phyloP scores from a whole-genome alignment of 2,797 vertebrate genomes.

The Chromobotia macracanthus region DNA sequence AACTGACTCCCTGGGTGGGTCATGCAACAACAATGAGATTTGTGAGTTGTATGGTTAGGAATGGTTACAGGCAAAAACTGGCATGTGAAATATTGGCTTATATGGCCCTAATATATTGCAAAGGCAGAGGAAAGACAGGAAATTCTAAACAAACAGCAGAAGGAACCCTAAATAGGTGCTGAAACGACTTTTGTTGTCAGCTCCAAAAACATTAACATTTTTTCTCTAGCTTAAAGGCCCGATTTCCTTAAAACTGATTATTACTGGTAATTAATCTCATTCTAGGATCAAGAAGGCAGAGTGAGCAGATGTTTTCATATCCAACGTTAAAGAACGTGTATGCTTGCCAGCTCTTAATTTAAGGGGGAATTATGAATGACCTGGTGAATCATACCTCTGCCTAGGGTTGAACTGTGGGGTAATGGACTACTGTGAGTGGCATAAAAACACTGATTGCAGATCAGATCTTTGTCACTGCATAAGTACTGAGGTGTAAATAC shows the following conservation, averaged over 20 bases:
- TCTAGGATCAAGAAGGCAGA: constrained; percentile 36
- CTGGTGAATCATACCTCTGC: constrained; percentile 42
- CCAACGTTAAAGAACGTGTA: constrained; percentile 28
- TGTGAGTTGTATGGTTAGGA: too few species aligned
- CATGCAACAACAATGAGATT: too few species aligned
- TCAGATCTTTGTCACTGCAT: constrained; percentile 1
- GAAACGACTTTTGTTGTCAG: background rate
- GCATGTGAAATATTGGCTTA: constrained; percentile 54
- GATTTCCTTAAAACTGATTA: constrained; percentile 16
- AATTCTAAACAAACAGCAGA: constrained; percentile 38
- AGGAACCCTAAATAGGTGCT: background rate
- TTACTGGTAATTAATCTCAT: constrained; percentile 42
- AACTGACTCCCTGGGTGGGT: too few species aligned
- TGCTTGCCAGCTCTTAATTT: constrained; percentile 41
- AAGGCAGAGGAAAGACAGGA: constrained; percentile 36
- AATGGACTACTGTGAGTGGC: constrained; percentile 21
- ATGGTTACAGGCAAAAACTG: too few species aligned
- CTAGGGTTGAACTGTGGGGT: constrained; percentile 21
- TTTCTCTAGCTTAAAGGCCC: background rate
- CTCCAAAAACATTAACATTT: background rate
- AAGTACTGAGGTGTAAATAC: constrained; percentile 32
- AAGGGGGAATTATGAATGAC: constrained; percentile 45
- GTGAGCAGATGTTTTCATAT: constrained; percentile 12
- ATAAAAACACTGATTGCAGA: constrained; percentile 45
- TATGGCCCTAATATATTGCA: constrained; percentile 28